Conservation (phyloP, 2,888 invertebrate species). For the Xestia xanthographa region DNA sequence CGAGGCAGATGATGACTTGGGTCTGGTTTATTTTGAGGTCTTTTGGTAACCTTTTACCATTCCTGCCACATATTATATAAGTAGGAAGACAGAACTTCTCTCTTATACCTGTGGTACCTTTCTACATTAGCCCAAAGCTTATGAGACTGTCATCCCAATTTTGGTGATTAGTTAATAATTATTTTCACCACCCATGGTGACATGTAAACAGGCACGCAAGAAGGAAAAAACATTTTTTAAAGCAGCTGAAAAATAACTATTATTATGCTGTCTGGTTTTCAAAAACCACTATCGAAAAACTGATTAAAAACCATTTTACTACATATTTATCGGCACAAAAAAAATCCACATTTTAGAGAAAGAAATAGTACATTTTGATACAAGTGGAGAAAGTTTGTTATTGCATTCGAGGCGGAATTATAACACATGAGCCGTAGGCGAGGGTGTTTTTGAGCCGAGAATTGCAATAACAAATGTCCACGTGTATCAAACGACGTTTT, state of each 20-base stretch:
- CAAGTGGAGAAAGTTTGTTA: too few relatives aligned
- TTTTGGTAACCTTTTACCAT: not conserved
- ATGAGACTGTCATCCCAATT: not conserved
- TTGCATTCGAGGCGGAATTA: too few relatives aligned
- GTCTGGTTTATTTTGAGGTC: not conserved
- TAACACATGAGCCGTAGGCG: too few relatives aligned
- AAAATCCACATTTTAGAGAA: not conserved
- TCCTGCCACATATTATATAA: not conserved
- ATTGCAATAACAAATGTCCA: too few relatives aligned
- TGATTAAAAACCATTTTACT: not conserved
- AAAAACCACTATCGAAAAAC: not conserved
- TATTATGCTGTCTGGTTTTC: not conserved
- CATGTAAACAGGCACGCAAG: not conserved
- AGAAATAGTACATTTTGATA: too few relatives aligned
- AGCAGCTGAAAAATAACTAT: not conserved
- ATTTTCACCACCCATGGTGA: not conserved
- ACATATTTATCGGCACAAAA: not conserved
- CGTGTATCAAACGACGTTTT: too few relatives aligned
- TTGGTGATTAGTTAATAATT: not conserved
- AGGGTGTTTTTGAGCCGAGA: too few relatives aligned
- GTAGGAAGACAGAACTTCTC: not conserved
- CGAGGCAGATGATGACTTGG: not conserved
- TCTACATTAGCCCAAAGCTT: not conserved
- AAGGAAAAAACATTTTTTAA: not conserved
- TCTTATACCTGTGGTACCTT: not conserved